Conservation (phyloP, 2,888 invertebrate species). For the Choristoneura rosaceana region DNA sequence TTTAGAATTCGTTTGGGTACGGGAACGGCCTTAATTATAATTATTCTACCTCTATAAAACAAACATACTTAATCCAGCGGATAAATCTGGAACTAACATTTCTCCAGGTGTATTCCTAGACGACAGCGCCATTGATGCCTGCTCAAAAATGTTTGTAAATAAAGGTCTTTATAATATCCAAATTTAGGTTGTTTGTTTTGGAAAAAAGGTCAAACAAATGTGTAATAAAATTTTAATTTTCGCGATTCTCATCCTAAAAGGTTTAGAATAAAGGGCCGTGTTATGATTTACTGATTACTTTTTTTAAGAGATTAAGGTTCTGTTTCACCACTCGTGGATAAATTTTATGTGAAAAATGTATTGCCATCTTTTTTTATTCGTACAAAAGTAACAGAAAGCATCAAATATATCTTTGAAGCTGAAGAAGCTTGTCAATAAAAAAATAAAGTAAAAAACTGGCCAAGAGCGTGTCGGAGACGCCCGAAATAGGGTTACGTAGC, state of each 20-base stretch:
- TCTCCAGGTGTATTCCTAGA: background rate
- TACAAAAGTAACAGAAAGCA: too few relatives aligned
- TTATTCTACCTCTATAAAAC: background rate
- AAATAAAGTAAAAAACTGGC: too few relatives aligned
- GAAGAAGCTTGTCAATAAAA: too few relatives aligned
- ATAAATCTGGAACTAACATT: background rate
- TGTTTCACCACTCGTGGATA: too few relatives aligned
- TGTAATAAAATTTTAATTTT: conserved; percentile 9
- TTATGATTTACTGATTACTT: conserved; percentile 11
- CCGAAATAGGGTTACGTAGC: too few relatives aligned
- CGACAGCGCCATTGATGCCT: background rate
- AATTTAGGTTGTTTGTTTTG: background rate
- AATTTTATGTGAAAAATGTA: too few relatives aligned
- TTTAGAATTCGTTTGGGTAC: too few relatives aligned
- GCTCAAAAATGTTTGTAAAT: background rate
- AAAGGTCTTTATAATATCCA: background rate
- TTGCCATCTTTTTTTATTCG: too few relatives aligned
- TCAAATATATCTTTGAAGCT: too few relatives aligned
- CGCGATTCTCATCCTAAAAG: background rate
- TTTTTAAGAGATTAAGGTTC: background rate
- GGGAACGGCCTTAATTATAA: too few relatives aligned
- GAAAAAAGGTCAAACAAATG: conserved; percentile 7
- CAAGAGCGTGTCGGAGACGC: too few relatives aligned
- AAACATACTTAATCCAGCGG: background rate
- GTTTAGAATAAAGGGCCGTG: background rate